Evolutionary conservation across 2,113 vertebrate genomes (phyloP).

Genomic region (Rutilus rutilus): DNA sequence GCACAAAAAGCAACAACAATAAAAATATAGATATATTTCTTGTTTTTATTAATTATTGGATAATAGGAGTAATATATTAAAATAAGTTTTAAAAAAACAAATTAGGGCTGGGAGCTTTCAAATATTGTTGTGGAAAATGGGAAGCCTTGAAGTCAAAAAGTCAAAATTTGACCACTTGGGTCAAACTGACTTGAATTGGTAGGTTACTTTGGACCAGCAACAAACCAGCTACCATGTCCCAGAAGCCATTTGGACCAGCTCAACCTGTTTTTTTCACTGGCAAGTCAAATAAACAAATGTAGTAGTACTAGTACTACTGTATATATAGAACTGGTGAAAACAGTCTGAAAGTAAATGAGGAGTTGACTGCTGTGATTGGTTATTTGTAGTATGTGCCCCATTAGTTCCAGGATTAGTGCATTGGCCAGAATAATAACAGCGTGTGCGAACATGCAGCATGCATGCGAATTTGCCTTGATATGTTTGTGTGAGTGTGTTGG

Average conservation of each 20-base stretch:
- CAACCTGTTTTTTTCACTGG: neutral
- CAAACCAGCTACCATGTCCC: neutral
- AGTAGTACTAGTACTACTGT: neutral
- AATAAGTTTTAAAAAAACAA: too few species aligned
- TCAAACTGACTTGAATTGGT: too few species aligned
- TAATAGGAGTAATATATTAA: too few species aligned
- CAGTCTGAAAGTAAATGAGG: neutral
- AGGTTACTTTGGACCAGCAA: neutral
- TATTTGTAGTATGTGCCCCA: neutral
- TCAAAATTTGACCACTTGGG: too few species aligned
- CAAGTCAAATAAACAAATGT: neutral
- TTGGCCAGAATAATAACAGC: neutral
- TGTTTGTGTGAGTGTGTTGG: neutral
- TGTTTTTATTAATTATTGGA: too few species aligned
- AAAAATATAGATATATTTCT: too few species aligned
- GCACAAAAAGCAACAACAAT: too few species aligned
- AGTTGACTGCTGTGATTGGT: neutral
- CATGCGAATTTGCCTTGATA: neutral
- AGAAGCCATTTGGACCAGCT: neutral
- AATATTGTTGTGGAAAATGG: too few species aligned
- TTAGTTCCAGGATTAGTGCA: neutral
- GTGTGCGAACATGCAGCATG: neutral
- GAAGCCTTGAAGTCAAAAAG: too few species aligned
- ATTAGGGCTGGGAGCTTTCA: too few species aligned
- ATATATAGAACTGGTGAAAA: neutral